Evolutionary conservation across 1,140 invertebrate genomes (phyloP).

Genomic region (Argopecten irradians): DNA sequence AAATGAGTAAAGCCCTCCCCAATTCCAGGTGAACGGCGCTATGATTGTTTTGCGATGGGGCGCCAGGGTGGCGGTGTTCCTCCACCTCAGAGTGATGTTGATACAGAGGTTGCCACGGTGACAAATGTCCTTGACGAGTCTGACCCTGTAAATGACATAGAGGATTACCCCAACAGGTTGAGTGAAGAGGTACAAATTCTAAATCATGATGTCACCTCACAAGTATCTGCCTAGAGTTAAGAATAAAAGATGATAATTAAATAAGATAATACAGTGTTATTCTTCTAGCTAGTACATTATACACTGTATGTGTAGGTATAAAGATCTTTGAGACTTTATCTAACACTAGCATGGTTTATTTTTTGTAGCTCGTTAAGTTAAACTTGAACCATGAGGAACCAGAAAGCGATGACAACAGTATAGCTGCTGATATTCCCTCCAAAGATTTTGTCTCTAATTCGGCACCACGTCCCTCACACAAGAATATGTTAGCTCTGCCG

Average conservation of each 20-base stretch:
- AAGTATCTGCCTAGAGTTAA: background rate
- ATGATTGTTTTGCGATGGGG: slow-evolving; percentile 55
- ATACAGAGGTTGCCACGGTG: background rate
- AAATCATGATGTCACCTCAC: background rate
- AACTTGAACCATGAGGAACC: background rate
- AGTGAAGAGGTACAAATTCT: slow-evolving; percentile 35
- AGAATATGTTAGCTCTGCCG: background rate
- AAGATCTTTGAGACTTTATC: background rate
- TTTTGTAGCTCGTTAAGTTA: background rate
- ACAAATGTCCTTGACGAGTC: slow-evolving; percentile 58
- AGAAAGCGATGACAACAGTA: background rate
- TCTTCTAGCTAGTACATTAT: too few species aligned
- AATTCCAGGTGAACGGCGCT: slow-evolving; percentile 57
- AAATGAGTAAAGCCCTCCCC: slow-evolving; percentile 5
- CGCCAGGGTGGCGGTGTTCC: background rate
- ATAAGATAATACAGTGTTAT: background rate
- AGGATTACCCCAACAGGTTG: slow-evolving; percentile 55
- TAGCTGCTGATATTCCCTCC: background rate
- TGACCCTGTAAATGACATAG: slow-evolving; percentile 62
- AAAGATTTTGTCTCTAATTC: background rate
- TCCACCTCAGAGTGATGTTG: slow-evolving; percentile 26
- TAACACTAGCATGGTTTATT: background rate
- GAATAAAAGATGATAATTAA: background rate
- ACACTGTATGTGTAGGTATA: background rate
- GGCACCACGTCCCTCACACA: background rate